A percentile compares a stretch with the other conserved stretches of the same genome.
Conservation (phyloP, 2,888 invertebrate genomes). For the Orchesella flavescens region DNA sequence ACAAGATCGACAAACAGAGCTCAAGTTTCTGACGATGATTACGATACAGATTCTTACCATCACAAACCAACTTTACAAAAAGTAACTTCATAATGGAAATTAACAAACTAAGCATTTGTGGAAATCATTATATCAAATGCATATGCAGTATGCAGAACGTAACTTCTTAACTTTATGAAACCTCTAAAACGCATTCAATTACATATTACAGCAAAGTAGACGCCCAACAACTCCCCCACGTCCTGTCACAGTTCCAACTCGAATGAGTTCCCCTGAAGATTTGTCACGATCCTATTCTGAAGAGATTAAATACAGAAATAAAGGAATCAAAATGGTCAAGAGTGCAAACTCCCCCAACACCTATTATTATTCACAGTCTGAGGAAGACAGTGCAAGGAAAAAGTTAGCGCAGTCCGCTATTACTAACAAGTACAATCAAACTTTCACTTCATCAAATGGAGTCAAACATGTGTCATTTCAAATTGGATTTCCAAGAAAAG, state of each 20-base stretch:
- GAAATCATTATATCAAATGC: no score
- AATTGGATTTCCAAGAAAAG: background rate
- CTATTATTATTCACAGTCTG: conserved; percentile 39
- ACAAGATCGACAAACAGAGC: no score
- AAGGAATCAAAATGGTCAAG: background rate
- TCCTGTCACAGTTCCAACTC: conserved; percentile 22
- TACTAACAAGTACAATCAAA: background rate
- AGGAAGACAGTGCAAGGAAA: conserved; percentile 14
- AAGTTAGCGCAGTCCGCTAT: background rate
- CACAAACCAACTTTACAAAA: no score
- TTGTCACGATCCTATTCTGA: background rate
- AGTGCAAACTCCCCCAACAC: background rate
- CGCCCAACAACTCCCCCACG: conserved; percentile 25
- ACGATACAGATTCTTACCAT: no score
- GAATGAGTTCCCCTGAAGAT: conserved; percentile 17
- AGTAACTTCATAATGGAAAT: no score
- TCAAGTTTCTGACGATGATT: no score
- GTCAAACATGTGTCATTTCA: conserved; percentile 16
- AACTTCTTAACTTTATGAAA: no score
- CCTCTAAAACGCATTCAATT: no score
- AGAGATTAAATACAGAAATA: background rate
- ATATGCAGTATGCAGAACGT: no score
- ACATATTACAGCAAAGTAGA: background rate
- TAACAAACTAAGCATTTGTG: no score
- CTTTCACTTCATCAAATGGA: background rate